phyloP scores from a whole-genome alignment of 2,113 vertebrate genomes.

The Suncus etruscus region DNA sequence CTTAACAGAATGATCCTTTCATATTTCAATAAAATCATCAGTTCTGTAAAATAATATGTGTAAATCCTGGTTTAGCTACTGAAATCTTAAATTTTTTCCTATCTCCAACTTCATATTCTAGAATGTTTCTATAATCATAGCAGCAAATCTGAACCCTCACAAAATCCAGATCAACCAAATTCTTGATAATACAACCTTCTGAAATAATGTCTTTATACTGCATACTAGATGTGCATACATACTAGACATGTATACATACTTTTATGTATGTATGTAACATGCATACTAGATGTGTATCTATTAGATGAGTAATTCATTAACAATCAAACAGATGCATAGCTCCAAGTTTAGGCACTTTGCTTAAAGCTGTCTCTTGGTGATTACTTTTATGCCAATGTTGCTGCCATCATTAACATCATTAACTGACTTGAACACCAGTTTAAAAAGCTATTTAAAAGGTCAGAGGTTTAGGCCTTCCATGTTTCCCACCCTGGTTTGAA shows the following conservation, averaged over 20 bases:
- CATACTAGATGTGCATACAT: neutral
- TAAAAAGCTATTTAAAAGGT: slow-evolving; percentile 39
- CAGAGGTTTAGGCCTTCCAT: too few species aligned
- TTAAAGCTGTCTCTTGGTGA: slow-evolving; percentile 41
- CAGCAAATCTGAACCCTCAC: slow-evolving; percentile 41
- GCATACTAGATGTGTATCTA: neutral
- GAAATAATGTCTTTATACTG: neutral
- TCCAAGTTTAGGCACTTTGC: slow-evolving; percentile 24
- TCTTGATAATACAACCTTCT: slow-evolving; percentile 51
- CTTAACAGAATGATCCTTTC: slow-evolving; percentile 47
- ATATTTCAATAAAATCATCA: slow-evolving; percentile 39
- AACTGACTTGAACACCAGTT: slow-evolving; percentile 33
- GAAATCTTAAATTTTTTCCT: neutral
- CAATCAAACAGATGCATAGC: slow-evolving; percentile 46
- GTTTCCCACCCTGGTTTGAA: too few species aligned
- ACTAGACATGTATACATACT: neutral
- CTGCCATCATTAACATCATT: slow-evolving; percentile 2
- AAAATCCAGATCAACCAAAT: slow-evolving; percentile 51
- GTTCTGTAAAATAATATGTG: slow-evolving; percentile 30
- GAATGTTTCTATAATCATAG: slow-evolving; percentile 46
- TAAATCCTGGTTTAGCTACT: slow-evolving; percentile 4
- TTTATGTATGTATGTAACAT: too few species aligned
- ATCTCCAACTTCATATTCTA: slow-evolving; percentile 14
- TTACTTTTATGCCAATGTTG: slow-evolving; percentile 16
- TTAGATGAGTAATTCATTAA: slow-evolving; percentile 54